Evolutionary conservation across 1,140 invertebrate genomes (phyloP), one percentile per base, ranked within the genome.

Genomic region (Dendroctonus valens): DNA sequence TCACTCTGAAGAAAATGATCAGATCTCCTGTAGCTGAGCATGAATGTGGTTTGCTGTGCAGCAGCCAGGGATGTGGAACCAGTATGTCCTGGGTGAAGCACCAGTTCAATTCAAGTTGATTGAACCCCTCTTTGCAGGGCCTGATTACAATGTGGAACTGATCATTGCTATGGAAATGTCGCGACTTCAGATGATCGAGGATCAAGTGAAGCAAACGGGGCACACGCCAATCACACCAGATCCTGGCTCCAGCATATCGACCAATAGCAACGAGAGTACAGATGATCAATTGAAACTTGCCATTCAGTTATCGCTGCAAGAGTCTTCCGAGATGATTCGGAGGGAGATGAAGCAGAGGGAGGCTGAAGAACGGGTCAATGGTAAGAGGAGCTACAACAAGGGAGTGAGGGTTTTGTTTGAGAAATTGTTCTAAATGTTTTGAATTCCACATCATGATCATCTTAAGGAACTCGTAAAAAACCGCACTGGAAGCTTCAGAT

Each of bases 121-220:
- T 7, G 26, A 12, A 7, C 49, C 8, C 41, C 1, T 46, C 3
- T 46, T 52, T 67, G 55, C 53, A 79, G 73, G 69, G 71, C 77
- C 81, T 9, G 83, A 85, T 68, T 84, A 84, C 63, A 84, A 83
- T 65, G 85, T 89, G 81, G 88, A 89, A 71, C 72, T 88, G 5
- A 80, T 88, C 51, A 85, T 88, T 72, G 87, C 88, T 8, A 73
- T 89, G 59, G 88, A 89, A 79, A 88, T 89, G 86, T 89, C 87
- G 2, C 76, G 87, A 14, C 78, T 89, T n/a, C 87, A 89, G 79
- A 86, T 86, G 81, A 82, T 85, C 41, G 84, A 85, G 77, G 84
- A 85, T 70, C 76, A 81, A 68, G 77, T 82, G 69, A 81, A 80
- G 68, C 78, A 80, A 65, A 54, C 59, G 0, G 53, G 41, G 39